Evolutionary conservation across 2,113 vertebrate genomes (phyloP).

Genomic region (Brachyhypopomus occidentalis): DNA sequence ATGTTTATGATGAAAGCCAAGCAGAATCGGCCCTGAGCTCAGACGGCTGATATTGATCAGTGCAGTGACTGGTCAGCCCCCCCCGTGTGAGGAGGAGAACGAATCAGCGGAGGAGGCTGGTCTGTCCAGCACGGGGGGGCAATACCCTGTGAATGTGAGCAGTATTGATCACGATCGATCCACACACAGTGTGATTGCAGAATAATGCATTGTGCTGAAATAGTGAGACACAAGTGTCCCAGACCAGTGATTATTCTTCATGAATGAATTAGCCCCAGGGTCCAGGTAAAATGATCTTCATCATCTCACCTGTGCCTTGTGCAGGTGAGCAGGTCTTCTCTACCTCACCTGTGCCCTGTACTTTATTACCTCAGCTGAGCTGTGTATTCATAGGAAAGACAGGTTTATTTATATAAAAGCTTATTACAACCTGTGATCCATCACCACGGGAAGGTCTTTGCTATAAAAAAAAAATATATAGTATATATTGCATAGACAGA

Average conservation of each 20-base stretch:
- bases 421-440: too few relatives aligned
- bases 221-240: slow-evolving; percentile 33
- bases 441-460: too few relatives aligned
- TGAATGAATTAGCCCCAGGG: not conserved
- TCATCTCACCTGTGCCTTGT: not conserved
- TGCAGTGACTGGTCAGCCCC: not conserved
- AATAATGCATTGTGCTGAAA: slow-evolving; percentile 5
- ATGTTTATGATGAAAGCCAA: slow-evolving; percentile 40
- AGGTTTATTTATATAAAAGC: too few relatives aligned
- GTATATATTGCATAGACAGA: too few relatives aligned
- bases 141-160: slow-evolving; percentile 10
- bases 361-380: not conserved
- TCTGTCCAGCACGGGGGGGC: too few relatives aligned
- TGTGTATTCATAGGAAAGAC: too few relatives aligned
- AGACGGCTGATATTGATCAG: slow-evolving; percentile 44
- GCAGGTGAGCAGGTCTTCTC: not conserved
- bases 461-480: too few relatives aligned
- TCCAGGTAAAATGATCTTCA: not conserved
- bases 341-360: not conserved
- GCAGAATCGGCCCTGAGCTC: slow-evolving; percentile 21
- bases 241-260: slow-evolving; percentile 35
- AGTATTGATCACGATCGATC: slow-evolving; percentile 9
- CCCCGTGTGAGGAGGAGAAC: too few relatives aligned
- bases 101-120: too few relatives aligned
- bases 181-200: slow-evolving; percentile 1